Evolutionary conservation across 2,113 vertebrate species (phyloP), one percentile per base, ranked within the genome.

Genomic region (Dinomys branickii): DNA sequence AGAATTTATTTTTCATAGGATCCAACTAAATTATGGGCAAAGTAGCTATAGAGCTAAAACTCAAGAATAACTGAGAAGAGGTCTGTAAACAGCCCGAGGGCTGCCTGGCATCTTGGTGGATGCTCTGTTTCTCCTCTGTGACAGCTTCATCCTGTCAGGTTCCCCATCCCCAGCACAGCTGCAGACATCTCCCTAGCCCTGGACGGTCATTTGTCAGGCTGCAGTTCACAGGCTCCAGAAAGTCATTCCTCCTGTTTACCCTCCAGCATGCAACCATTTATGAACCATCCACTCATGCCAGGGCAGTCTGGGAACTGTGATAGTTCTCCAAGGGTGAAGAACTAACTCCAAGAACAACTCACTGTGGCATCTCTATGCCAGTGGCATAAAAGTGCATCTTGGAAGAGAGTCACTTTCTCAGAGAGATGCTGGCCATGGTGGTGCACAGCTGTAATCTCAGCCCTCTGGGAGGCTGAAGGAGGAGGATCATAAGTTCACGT

Each of bases 1-100:
- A 95, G 19, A 89, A 88, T 88, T 75, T 77, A 35, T 54, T 95
- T 95, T 87, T 89, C 80, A 78, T 71, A 61, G 86, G 82, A 85
- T 38, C 35, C 5, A 85, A 86, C 33, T 88, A 88, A 58, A 81
- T 4, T 7, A 19, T 85, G 16, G 47, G 54, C 83, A 96, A 96
- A 89, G 35, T 4, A 89, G 47, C 41, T 38, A 44, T 10, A 52
- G 0, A 44, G 35, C 7, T 24, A 14, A 82, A n/a, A 44, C 17
- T 56, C 28, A 82, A 81, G 52, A 84, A 52, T 30, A 94, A 73
- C 85, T 94, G 12, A 11, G 67, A 63, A 13, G n/a, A 88, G 38
- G 44, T 13, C 10, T 19, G 75, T n/a, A 13, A 77, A 38, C 19
- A 85, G 26, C 2, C 22, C 67, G 52, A 95, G 52, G 17, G 16